Base-by-base conservation (phyloP, 2,888 invertebrate species). In the Scrobipalpa atriplicella region DNA sequence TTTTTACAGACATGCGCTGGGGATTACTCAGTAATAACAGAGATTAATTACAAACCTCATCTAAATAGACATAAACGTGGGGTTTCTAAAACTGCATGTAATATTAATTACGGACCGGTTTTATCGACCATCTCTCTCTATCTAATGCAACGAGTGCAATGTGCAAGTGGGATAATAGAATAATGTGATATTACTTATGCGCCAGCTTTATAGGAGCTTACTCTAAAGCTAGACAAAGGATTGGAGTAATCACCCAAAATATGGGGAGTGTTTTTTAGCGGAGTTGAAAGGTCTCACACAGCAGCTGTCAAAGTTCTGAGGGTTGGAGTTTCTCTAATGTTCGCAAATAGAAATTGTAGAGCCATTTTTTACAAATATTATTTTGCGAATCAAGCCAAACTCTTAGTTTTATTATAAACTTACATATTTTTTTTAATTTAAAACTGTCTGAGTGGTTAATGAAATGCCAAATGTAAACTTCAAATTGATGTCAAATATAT, bases 161-260 rank as follows among this genome's bases (percentile, higher is more conserved):
- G 70, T 71, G 67, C 63, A 68, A 67, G 29, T 13, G 71, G 67
- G 68, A 85, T 82, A 86, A 86, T 82, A 76, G 83, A 77, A 79
- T 78, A 84, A 85, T 82, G 77, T 70, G 74, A 76, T 78, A 79
- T 83, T 82, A 81, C 78, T 72, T 85, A 87, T 89, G 86, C 84
- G 87, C 83, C 87, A 83, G 72, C 54, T 56, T 70, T 82, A 62
- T 47, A 29, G 47, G 16, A 43, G 36, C 47, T 13, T 52, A 21
- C 41, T 51, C 6, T 16, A 11, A 21, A 51, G 13, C 63, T 63
- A 63, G 63, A 63, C 63, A 63, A 63, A 63, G 38, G 38, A 36
- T 11, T 29, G 85, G 81, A 88, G 89, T 90, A 91, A 90, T 90
- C 84, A 82, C 79, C 80, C 77, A 81, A 85, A 86, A 84, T 86